Percentiles rank a stretch among this genome's conserved stretches.
phyloP scores from a whole-genome alignment of 2,888 invertebrate genomes.

The Piscicola geometra region DNA sequence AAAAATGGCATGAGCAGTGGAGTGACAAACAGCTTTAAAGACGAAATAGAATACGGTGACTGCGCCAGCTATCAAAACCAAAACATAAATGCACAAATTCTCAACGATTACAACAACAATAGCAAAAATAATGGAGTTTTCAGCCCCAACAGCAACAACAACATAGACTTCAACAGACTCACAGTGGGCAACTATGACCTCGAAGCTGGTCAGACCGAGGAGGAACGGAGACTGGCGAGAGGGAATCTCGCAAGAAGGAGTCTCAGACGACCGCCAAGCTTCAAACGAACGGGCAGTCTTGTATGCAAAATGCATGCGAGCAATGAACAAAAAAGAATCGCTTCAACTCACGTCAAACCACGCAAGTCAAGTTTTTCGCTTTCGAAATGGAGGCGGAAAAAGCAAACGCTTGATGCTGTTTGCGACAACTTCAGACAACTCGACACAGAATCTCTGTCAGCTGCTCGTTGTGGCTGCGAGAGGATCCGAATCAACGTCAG shows the following conservation, averaged over 20 bases:
- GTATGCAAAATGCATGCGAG: neutral
- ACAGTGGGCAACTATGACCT: neutral
- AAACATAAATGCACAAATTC: neutral
- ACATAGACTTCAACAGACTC: neutral
- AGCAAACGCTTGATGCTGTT: conserved; percentile 9
- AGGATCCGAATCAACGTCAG: conserved; percentile 54
- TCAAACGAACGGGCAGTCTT: neutral
- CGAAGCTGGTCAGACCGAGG: neutral
- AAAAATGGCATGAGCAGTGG: neutral
- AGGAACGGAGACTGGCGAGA: conserved; percentile 7
- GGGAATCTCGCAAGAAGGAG: neutral
- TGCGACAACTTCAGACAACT: neutral
- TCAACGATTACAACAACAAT: neutral
- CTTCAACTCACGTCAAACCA: conserved; percentile 5
- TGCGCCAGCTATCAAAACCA: neutral
- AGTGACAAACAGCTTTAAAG: neutral
- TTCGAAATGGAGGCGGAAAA: conserved; percentile 33
- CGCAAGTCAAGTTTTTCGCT: conserved; percentile 25
- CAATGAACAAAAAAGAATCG: conserved; percentile 1
- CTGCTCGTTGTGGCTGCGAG: conserved; percentile 45
- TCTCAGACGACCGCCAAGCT: neutral
- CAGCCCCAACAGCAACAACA: neutral
- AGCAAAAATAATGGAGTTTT: neutral
- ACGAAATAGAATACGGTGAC: neutral
- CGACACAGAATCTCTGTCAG: neutral